phyloP scores from a whole-genome alignment of 2,888 invertebrate species.

The Oxytorus armatus region DNA sequence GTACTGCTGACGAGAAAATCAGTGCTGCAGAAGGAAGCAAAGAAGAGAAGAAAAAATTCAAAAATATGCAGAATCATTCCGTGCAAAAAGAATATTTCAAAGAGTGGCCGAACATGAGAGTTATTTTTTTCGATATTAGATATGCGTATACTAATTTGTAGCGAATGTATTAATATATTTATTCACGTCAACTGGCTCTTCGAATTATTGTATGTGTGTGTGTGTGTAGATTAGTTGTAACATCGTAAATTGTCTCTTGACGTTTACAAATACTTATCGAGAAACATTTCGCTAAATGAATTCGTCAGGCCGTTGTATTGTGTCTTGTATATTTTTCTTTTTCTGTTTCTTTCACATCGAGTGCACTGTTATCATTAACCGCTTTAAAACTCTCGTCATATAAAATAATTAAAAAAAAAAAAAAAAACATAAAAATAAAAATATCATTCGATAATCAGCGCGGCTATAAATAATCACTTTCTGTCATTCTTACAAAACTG shows the following conservation, averaged over 20 bases:
- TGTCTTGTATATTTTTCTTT: conserved; percentile 32
- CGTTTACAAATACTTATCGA: conserved; percentile 49
- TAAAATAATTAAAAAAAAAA: conserved; percentile 65
- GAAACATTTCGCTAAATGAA: conserved; percentile 45
- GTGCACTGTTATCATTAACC: conserved; percentile 75
- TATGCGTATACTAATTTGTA: conserved; percentile 40
- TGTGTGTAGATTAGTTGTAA: conserved; percentile 47
- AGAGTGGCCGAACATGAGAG: conserved; percentile 42
- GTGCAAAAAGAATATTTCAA: conserved; percentile 54
- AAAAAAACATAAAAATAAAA: conserved; percentile 62
- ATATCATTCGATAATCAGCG: conserved; percentile 72
- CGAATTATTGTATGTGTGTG: conserved; percentile 50
- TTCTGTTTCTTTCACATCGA: conserved; percentile 74
- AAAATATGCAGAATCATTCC: conserved; percentile 44
- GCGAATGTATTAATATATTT: conserved; percentile 66
- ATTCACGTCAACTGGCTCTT: conserved; percentile 61
- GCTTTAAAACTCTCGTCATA: conserved; percentile 72
- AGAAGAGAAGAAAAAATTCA: conserved; percentile 52
- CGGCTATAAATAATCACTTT: conserved; percentile 31
- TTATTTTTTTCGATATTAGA: conserved; percentile 1
- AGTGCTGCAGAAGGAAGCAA: conserved; percentile 43
- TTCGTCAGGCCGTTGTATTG: conserved; percentile 40
- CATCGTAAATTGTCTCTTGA: conserved; percentile 49
- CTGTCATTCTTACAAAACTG: conserved; percentile 40
- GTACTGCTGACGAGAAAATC: conserved; percentile 58